A percentile compares a stretch with the other conserved stretches of the same genome.
Conservation (phyloP, 2,888 invertebrate genomes). For the Parnassius mnemosyne region DNA sequence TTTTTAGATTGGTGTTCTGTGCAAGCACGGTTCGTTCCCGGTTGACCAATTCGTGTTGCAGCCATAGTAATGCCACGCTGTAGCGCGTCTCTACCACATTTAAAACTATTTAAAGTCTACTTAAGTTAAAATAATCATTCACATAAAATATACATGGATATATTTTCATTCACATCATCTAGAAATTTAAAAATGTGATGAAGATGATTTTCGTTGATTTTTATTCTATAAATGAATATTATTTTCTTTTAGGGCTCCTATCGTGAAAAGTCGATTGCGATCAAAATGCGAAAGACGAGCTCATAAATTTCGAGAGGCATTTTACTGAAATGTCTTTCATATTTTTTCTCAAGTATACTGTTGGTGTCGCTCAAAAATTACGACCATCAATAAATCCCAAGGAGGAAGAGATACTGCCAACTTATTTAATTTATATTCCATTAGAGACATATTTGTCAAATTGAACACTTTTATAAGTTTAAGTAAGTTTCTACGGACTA, state of each 20-base stretch:
- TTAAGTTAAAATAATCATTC: no score
- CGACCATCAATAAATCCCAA: constrained; percentile 77
- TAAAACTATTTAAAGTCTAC: no score
- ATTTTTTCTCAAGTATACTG: constrained; percentile 74
- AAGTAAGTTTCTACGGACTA: no score
- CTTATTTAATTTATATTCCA: constrained; percentile 80
- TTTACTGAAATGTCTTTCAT: constrained; percentile 79
- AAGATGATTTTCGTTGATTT: constrained; percentile 7
- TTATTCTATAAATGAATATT: constrained; percentile 15
- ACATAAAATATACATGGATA: background rate
- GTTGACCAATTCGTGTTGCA: no score
- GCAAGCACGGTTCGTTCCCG: no score
- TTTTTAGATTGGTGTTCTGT: no score
- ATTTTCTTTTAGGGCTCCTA: constrained; percentile 21
- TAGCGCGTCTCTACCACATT: no score
- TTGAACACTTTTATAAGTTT: background rate
- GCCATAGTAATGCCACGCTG: no score
- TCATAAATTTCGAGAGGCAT: constrained; percentile 78
- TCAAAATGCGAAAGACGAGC: constrained; percentile 73
- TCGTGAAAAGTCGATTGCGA: constrained; percentile 58
- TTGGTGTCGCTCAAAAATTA: constrained; percentile 78
- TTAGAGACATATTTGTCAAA: constrained; percentile 74
- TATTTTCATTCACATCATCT: no score
- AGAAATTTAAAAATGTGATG: background rate
- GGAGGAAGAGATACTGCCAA: constrained; percentile 58